A percentile compares a stretch with the other conserved stretches of the same genome.
Conservation (phyloP, 2,113 vertebrate genomes). For the Lampris megalopsis region DNA sequence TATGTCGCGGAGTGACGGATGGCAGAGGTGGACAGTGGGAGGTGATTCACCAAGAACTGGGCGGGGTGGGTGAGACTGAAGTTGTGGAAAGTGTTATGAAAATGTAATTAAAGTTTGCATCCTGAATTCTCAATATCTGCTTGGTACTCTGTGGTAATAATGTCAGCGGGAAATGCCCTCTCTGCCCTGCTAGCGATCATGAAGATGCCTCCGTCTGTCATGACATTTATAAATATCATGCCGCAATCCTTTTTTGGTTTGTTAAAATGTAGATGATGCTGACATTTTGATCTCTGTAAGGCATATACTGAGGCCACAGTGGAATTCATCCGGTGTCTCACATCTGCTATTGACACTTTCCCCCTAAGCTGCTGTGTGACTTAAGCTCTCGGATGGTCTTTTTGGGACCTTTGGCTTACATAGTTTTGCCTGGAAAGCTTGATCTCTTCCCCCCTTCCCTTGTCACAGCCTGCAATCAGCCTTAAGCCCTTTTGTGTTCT, state of each 20-base stretch:
- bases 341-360: constrained; percentile 61
- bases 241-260: constrained; percentile 47
- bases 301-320: neutral
- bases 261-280: constrained; percentile 61
- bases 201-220: constrained; percentile 51
- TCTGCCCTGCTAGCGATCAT: constrained; percentile 52
- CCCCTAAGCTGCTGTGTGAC: constrained; percentile 56
- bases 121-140: constrained; percentile 31
- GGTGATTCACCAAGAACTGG: constrained; percentile 38
- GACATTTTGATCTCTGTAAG: constrained; percentile 62
- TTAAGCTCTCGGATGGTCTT: constrained; percentile 50
- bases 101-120: constrained; percentile 53
- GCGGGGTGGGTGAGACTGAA: constrained; percentile 34
- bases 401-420: constrained; percentile 59
- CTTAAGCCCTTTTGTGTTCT: constrained; percentile 72
- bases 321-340: constrained; percentile 51
- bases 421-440: constrained; percentile 66
- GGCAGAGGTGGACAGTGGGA: constrained; percentile 49
- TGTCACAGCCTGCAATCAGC: constrained; percentile 74
- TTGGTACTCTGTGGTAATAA: constrained; percentile 34
- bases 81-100: constrained; percentile 48
- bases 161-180: constrained; percentile 33
- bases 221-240: constrained; percentile 73
- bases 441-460: constrained; percentile 69
- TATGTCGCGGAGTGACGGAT: constrained; percentile 67